Evolutionary conservation across 2,113 vertebrate species (phyloP), one percentile per base, ranked within the genome.

Genomic region (Gavia stellata): DNA sequence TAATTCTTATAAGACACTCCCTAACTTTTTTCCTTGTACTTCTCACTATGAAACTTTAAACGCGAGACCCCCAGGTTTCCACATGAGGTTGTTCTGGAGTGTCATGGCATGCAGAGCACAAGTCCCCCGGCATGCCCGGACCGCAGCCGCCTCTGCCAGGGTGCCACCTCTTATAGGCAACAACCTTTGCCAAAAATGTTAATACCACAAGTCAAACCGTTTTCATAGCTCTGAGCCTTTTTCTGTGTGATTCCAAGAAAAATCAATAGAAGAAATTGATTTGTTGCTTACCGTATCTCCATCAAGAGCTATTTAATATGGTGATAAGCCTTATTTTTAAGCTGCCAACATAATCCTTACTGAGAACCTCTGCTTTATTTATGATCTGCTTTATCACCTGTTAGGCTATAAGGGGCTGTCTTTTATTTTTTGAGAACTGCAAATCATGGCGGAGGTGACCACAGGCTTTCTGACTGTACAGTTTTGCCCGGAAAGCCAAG

Each of bases 191-290:
- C 71, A 66, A 66, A 38, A 21, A 8, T 42, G 34, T 62, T 23
- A 59, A 14, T 52, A 47, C 19, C 86, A 42, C 38, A 26, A 77
- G 17, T 33, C 63, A 56, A 67, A 63, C 17, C 18, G 17, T 67
- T 93, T 90, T 80, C 63, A 77, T 52, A 44, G 52, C 80, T 59
- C 77, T 78, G 50, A 90, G 44, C 31, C 14, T 68, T 75, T 58
- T 71, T 56, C 45, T 73, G 19, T 68, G 75, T 28, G 44, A 82
- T 87, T 93, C 89, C 70, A 92, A 85, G 89, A 75, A 92, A 91
- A 91, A 97, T 87, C 91, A 84, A 91, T 89, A 47, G 21, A 45
- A 81, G 31, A 15, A 36, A 94, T 89, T 26, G 81, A 89, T 94
- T 71, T 53, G 65, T 61, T 80, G 31, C 79, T 94, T 82, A 68